phyloP scores from a whole-genome alignment of 2,113 vertebrate species.

The Rhodinocichla rosea region DNA sequence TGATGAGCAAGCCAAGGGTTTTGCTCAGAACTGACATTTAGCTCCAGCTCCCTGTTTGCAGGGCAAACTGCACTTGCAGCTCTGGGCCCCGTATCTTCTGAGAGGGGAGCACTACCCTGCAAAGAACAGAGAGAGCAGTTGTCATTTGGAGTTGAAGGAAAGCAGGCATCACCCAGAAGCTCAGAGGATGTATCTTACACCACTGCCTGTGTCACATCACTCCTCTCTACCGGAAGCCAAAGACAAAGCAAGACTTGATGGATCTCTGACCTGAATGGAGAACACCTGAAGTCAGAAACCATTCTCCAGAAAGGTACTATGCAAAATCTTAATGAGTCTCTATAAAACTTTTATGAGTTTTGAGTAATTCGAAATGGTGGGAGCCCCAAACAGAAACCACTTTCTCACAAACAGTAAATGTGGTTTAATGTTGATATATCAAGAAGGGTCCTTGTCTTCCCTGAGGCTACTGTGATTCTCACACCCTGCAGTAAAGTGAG shows the following conservation, averaged over 20 bases:
- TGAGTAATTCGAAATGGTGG: neutral
- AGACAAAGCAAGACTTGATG: neutral
- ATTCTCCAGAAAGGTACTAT: neutral
- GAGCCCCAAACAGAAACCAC: neutral
- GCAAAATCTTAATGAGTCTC: neutral
- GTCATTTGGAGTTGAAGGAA: neutral
- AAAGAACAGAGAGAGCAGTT: neutral
- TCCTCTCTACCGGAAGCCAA: neutral
- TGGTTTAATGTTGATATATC: neutral
- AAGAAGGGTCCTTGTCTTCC: neutral
- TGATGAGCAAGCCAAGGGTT: conserved; percentile 52
- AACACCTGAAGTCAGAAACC: neutral
- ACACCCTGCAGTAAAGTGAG: neutral
- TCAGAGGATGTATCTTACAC: neutral
- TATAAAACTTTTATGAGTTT: neutral
- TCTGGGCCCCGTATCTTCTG: neutral
- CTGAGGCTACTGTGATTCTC: neutral
- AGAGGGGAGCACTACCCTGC: neutral
- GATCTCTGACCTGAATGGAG: rapidly evolving
- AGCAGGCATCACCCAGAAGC: neutral
- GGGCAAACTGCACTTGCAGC: neutral
- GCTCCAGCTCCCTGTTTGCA: conserved; percentile 1
- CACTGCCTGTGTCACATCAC: rapidly evolving
- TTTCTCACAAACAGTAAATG: neutral
- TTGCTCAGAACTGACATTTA: conserved; percentile 3